Base-by-base conservation (phyloP, 2,888 invertebrate genomes). In the Plebejus argus region DNA sequence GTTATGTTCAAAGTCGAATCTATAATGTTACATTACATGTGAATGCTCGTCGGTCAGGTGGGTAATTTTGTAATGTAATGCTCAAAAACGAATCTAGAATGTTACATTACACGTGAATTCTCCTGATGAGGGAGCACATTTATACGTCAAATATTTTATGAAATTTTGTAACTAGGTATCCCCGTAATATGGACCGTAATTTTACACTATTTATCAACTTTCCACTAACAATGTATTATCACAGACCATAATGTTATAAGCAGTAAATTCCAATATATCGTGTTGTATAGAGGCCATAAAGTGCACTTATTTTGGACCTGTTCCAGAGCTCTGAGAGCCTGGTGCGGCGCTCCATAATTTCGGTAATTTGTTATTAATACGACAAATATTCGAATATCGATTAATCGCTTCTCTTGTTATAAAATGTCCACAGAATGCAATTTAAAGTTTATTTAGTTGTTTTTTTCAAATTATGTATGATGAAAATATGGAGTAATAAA, bases 301-400 rank as follows among this genome's bases (percentile, higher is more conserved):
- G 28, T 66, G 28, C 66, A 66, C 66, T 66, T 28, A 33, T 66
- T 66, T 66, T 66, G 66, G 66, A 66, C 66, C 66, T 28, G 66
- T 33, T 66, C 66, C 28, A 66, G 28, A 66, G 28, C 66, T 28
- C 28, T 28, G 66, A 6, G 28, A 66, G 66, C 66, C 33, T 33
- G 33, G 61, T 33, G 28, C 28, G 66, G 6, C 5, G 28, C 28
- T 66, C 28, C 28, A 66, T 33, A 33, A 66, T 66, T 66, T 66
- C 28, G 66, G 28, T 66, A 66, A 66, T 28, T 28, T 66, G 6
- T 66, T 28, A 66, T 66, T 66, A 33, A 33, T 61, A 61, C 61
- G 23, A 23, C 20, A 20, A 58, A 28, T 23, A 61, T 66, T 66
- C 4, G 6, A 28, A 20, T 66, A 66, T 28, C 66, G 66, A 15